Evolutionary conservation across 1,140 invertebrate genomes (phyloP).

Genomic region (Drosophila navojoa): DNA sequence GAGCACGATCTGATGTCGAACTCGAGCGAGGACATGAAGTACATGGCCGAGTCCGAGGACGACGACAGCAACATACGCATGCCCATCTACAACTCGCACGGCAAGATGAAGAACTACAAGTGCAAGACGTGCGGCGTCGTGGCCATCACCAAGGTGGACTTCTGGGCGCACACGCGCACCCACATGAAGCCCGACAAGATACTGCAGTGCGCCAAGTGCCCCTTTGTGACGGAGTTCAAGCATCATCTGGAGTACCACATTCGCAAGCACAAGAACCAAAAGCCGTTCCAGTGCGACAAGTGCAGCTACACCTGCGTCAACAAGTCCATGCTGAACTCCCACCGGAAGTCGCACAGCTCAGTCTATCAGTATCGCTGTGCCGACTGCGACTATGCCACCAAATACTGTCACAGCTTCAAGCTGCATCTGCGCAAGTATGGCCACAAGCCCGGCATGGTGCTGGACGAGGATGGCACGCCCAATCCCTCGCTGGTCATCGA

Average conservation of each 20-base stretch:
- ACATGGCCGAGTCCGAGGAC: slow-evolving; percentile 85
- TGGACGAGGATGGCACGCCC: slow-evolving; percentile 94
- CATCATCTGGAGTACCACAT: slow-evolving; percentile 99
- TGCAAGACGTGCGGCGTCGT: slow-evolving; percentile 96
- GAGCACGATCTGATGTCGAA: slow-evolving; percentile 84
- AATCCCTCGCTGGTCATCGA: slow-evolving; percentile 95
- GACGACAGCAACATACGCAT: slow-evolving; percentile 87
- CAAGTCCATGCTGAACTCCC: slow-evolving; percentile 99
- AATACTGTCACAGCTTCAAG: slow-evolving; percentile 99
- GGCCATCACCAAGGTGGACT: slow-evolving; percentile 94
- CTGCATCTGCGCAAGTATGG: slow-evolving; percentile 96
- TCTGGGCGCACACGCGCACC: slow-evolving; percentile 94
- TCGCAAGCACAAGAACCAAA: slow-evolving; percentile 96
- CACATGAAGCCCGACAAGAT: slow-evolving; percentile 98
- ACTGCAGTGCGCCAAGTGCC: slow-evolving; percentile 95
- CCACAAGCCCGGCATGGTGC: slow-evolving; percentile 93
- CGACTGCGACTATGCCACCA: slow-evolving; percentile 98
- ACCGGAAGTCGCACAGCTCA: slow-evolving; percentile 98
- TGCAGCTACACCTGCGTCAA: slow-evolving; percentile 96
- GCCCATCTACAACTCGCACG: slow-evolving; percentile 91
- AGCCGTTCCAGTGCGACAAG: slow-evolving; percentile 97
- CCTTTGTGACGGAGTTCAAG: slow-evolving; percentile 99
- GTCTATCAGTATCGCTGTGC: slow-evolving; percentile 98
- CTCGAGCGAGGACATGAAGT: slow-evolving; percentile 84
- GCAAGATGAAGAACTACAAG: slow-evolving; percentile 93